Percentiles rank a stretch among this genome's conserved stretches.
These are phyloP conservation scores for Ornithoptera priamus DNA, from an alignment of 2,888 invertebrate species.

Conservation along the genomic window DNA sequence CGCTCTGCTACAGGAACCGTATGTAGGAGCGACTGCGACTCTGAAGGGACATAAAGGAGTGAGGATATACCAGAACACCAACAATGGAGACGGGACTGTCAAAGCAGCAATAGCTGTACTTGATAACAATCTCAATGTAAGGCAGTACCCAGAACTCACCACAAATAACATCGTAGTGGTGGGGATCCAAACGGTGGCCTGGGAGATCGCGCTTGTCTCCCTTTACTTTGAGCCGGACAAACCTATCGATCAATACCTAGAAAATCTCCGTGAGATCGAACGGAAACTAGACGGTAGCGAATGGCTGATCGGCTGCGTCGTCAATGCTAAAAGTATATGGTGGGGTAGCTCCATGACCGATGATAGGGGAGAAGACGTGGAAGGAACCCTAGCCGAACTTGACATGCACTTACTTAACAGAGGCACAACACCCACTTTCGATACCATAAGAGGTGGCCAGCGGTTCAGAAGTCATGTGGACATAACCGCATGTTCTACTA, in stretches of 20 bases:
- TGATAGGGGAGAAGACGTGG: slow-evolving; percentile 30
- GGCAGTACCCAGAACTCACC: slow-evolving; percentile 27
- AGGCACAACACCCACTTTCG: neutral
- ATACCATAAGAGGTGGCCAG: neutral
- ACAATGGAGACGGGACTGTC: slow-evolving; percentile 17
- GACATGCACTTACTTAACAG: too few species aligned
- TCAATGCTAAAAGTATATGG: slow-evolving; percentile 9
- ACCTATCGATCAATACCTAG: slow-evolving; percentile 29
- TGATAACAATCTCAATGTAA: slow-evolving; percentile 19
- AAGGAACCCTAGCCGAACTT: neutral
- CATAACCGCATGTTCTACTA: neutral
- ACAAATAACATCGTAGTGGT: slow-evolving; percentile 26
- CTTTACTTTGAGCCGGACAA: slow-evolving; percentile 27
- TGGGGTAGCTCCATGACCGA: slow-evolving; percentile 33
- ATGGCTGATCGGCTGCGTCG: slow-evolving; percentile 28
- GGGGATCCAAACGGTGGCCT: neutral
- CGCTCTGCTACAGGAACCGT: slow-evolving; percentile 31
- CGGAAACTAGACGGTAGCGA: neutral
- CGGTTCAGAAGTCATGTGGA: neutral
- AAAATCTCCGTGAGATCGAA: slow-evolving; percentile 11
- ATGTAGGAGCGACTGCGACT: slow-evolving; percentile 13
- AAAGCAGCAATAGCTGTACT: slow-evolving; percentile 32
- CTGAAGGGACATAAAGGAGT: neutral
- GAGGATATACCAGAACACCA: slow-evolving; percentile 21
- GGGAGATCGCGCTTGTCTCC: slow-evolving; percentile 22